Percentiles rank a stretch among this genome's conserved stretches.
Conservation (phyloP, 1,140 invertebrate genomes). For the Grapholita molesta region DNA sequence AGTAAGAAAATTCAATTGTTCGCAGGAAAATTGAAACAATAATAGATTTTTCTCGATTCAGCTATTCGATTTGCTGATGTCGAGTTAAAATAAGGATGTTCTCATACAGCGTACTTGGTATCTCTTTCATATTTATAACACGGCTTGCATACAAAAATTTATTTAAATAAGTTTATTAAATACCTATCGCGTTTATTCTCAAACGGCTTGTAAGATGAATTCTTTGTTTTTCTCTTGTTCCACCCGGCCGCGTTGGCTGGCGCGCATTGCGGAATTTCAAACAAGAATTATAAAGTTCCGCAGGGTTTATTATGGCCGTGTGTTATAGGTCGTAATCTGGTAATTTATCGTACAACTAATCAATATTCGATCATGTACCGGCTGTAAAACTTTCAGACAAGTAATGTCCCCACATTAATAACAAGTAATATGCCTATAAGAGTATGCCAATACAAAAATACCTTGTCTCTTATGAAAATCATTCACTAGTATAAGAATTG, state of each 20-base stretch:
- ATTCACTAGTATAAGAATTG: too few species aligned
- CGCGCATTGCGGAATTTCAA: not conserved
- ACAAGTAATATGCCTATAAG: too few species aligned
- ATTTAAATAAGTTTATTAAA: conserved; percentile 47
- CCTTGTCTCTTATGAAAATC: too few species aligned
- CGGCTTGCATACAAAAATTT: conserved; percentile 31
- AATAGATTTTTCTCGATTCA: not conserved
- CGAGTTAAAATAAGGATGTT: not conserved
- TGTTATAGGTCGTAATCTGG: not conserved
- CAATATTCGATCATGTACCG: not conserved
- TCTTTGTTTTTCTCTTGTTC: conserved; percentile 28
- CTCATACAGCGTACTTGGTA: conserved; percentile 23
- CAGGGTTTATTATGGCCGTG: not conserved
- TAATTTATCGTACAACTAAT: not conserved
- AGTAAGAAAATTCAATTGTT: not conserved
- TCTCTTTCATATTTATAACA: conserved; percentile 33
- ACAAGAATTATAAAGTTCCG: not conserved
- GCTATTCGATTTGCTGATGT: not conserved
- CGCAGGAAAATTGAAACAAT: not conserved
- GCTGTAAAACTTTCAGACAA: not conserved
- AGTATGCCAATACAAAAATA: too few species aligned
- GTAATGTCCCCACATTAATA: too few species aligned
- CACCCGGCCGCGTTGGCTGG: not conserved
- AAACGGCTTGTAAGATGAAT: conserved; percentile 36
- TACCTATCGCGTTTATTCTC: conserved; percentile 35